These are phyloP conservation scores for Pelochelys cantorii DNA, from an alignment of 2,797 vertebrate species.

Conservation along the genomic window DNA sequence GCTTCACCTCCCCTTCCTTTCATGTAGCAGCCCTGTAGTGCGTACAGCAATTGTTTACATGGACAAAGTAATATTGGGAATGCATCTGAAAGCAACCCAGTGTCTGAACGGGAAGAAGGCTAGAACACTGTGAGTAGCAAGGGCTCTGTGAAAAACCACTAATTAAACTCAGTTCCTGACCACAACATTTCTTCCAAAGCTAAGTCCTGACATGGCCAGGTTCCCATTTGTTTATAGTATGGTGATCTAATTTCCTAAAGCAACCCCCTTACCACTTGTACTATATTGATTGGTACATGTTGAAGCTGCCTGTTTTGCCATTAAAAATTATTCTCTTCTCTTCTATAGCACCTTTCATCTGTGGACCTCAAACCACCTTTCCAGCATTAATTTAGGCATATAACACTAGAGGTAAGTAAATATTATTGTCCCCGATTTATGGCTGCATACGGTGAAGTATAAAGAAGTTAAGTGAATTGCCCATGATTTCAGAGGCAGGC, in stretches of 20 bases:
- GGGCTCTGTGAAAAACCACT: neutral
- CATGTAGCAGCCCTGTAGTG: neutral
- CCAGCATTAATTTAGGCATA: neutral
- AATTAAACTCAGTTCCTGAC: neutral
- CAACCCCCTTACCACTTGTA: neutral
- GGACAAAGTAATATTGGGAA: neutral
- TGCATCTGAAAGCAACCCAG: neutral
- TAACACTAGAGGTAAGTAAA: neutral
- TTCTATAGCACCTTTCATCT: neutral
- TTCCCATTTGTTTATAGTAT: neutral
- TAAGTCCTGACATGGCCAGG: neutral
- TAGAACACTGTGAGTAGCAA: neutral
- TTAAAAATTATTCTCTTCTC: neutral
- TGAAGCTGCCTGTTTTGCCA: neutral
- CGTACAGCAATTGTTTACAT: neutral
- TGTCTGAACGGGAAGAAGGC: neutral
- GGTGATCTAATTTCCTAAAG: neutral
- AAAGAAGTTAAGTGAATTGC: neutral
- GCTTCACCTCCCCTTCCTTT: neutral
- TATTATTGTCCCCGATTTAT: neutral
- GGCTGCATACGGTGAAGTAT: neutral
- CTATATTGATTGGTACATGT: neutral
- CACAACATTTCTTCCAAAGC: neutral
- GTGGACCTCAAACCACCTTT: neutral
- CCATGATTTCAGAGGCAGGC: neutral